Evolutionary conservation across 1,140 invertebrate genomes (phyloP), one percentile per base, ranked within the genome.

Genomic region (Eumeta japonica): DNA sequence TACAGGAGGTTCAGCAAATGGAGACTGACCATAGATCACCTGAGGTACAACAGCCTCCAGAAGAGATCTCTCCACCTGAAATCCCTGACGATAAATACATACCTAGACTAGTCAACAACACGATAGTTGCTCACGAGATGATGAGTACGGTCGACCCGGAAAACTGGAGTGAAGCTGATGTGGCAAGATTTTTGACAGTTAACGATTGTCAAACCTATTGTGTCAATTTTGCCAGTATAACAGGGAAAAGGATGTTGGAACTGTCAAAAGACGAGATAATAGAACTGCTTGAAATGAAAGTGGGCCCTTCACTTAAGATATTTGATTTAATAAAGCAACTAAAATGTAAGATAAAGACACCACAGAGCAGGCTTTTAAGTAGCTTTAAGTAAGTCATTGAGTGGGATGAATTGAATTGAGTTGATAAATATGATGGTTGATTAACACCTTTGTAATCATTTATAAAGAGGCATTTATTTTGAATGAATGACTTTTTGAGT

Each of bases 241-340:
- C 89, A 57, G 93, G 93, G 0, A 83, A 85, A 37, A 81, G 81
- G 54, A 76, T 97, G 49, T 67, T 95, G 24, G 81, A 82, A 35
- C 68, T 96, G 30, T 88, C 85, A 19, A 93, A 94, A 75, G 91
- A 94, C 58, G 85, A 94, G 71, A 90, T 95, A 36, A 86, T 94
- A 46, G 87, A 88, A 56, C 77, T 94, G 17, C 86, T 92, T 10
- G 87, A 90, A 45, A 93, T 91, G 79, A 96, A 95, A 80, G 90
- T 96, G 37, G 94, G 94, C 3, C 92, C 93, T 4, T 93, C 92
- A 3, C 61, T 96, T 15, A 96, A 96, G 79, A 94, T 97, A 60
- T 89, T 83, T 55, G 90, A 95, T 75, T 79, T 97, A 28, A 90
- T 96, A 51, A 85, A 89, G 55, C 89, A 92, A 54, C 76, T 94